Evolutionary conservation across 2,113 vertebrate species (phyloP).

Genomic region (Spea multiplicata): DNA sequence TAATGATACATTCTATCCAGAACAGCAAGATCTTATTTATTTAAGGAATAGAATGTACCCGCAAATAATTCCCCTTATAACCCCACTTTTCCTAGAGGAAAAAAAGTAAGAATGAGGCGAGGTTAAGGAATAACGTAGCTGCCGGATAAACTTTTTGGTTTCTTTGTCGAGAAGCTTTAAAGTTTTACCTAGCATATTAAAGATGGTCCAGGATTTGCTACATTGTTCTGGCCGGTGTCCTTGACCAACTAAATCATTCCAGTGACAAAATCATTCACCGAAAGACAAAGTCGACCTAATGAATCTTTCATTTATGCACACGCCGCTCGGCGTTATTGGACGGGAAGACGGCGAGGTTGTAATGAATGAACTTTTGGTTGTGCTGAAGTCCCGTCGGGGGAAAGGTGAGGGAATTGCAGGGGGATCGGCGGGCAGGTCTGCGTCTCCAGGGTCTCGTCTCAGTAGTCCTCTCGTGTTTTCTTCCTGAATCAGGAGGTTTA

Average conservation of each 20-base stretch:
- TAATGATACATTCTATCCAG: too few species aligned
- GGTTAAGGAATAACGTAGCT: too few species aligned
- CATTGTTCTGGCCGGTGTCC: constrained; percentile 12
- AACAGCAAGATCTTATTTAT: too few species aligned
- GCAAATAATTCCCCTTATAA: too few species aligned
- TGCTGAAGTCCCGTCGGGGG: constrained; percentile 28
- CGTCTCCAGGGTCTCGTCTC: background rate
- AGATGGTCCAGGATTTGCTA: background rate
- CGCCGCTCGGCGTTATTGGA: constrained; percentile 27
- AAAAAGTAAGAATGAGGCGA: too few species aligned
- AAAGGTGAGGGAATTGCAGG: constrained; percentile 46
- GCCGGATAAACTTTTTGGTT: too few species aligned
- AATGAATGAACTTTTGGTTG: constrained; percentile 47
- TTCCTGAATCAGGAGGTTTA: constrained; percentile 50
- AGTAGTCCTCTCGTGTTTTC: constrained; percentile 16
- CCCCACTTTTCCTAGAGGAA: too few species aligned
- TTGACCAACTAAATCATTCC: constrained; percentile 41
- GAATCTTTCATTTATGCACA: constrained; percentile 48
- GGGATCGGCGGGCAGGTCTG: constrained; percentile 38
- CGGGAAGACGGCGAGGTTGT: constrained; percentile 24
- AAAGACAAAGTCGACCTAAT: constrained; percentile 28
- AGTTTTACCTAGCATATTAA: too few species aligned
- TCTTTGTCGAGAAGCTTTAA: too few species aligned
- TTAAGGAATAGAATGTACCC: too few species aligned
- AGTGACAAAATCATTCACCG: constrained; percentile 36